phyloP scores from a whole-genome alignment of 2,888 invertebrate species.

The Agrilus mali region DNA sequence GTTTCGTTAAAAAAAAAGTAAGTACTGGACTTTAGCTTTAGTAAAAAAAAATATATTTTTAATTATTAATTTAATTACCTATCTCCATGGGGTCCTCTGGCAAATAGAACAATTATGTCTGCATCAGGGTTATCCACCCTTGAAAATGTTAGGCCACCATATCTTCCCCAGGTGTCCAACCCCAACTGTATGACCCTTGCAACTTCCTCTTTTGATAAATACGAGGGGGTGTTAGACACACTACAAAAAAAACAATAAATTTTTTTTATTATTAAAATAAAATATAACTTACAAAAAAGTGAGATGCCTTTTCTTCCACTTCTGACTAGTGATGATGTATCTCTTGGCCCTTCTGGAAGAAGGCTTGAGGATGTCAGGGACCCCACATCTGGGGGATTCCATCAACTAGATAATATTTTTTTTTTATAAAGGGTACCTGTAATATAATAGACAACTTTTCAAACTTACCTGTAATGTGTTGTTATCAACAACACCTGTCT shows the following conservation, averaged over 20 bases:
- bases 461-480: conserved; percentile 46
- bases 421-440: neutral
- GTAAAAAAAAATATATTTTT: no score
- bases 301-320: conserved; percentile 56
- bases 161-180: conserved; percentile 55
- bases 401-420: conserved; percentile 40
- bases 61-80: conserved; percentile 38
- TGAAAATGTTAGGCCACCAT: conserved; percentile 47
- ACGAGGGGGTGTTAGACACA: conserved; percentile 55
- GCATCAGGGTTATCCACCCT: conserved; percentile 41
- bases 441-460: no score
- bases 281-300: conserved; percentile 49
- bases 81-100: conserved; percentile 55
- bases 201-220: conserved; percentile 42
- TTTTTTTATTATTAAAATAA: conserved; percentile 1
- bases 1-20: no score
- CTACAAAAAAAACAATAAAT: conserved; percentile 29
- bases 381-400: conserved; percentile 54
- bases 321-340: conserved; percentile 45
- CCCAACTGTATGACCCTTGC: conserved; percentile 45
- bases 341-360: conserved; percentile 37
- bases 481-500: conserved; percentile 55
- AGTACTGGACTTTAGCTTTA: no score
- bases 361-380: conserved; percentile 46
- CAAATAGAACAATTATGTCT: conserved; percentile 65